Base-by-base conservation (phyloP, 2,888 invertebrate species). In the Chrysolina oricalcia region DNA sequence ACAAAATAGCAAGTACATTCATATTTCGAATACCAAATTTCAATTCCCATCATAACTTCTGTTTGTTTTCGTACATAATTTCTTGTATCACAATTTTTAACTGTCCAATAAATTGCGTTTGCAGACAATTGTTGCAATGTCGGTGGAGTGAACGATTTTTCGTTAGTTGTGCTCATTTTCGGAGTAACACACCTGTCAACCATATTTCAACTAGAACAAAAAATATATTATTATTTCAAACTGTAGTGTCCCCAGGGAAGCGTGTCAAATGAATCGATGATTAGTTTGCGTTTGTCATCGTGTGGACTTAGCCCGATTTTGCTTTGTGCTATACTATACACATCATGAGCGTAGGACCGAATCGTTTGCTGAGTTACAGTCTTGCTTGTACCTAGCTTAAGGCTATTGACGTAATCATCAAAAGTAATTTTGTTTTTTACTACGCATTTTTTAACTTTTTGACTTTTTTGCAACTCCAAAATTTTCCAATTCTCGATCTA, bases 391-490 rank as follows among this genome's bases (percentile, higher is more conserved):
- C 13, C 27, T 15, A n/a, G 3, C 17, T 68, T 53, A 5, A 68
- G 23, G n/a, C 68, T 40, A 41, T 59, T 23, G 9, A 70, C 19
- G 27, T 62, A 70, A 43, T 71, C 53, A 41, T 62, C 62, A 48
- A 71, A 71, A 9, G 63, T 71, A 8, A 71, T 48, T 71, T 63
- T 71, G 48, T 63, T 71, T 27, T 50, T 64, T 3, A 64, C 48
- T 48, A 71, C 64, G 21, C 62, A n/a, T 15, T 70, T 15, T 43
- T 63, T 64, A 35, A 50, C 53, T n/a, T 43, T 41, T 21, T 69
- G n/a, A n/a, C n/a, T n/a, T n/a, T n/a, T n/a, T n/a, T n/a, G n/a
- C n/a, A n/a, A n/a, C n/a, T n/a, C n/a, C n/a, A n/a, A n/a, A n/a
- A n/a, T n/a, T n/a, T n/a, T n/a, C n/a, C n/a, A n/a, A n/a, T n/a